A percentile compares a stretch with the other conserved stretches of the same genome.
These are phyloP conservation scores for Indri indri DNA, from an alignment of 2,113 vertebrate genomes.

Conservation along the genomic window DNA sequence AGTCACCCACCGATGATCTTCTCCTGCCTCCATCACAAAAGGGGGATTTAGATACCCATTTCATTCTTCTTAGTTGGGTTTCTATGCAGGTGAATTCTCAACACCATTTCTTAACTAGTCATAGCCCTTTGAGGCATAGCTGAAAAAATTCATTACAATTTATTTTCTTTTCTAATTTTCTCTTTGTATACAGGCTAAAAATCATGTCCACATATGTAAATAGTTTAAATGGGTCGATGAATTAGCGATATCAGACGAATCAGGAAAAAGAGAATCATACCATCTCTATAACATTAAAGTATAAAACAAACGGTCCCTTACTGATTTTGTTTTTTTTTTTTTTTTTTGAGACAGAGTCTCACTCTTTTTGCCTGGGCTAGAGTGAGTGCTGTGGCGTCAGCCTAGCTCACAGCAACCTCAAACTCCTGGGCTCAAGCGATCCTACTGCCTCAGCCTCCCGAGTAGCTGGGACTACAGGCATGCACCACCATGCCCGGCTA, in stretches of 20 bases:
- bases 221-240: background rate
- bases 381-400: too few species aligned
- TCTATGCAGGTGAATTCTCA: background rate
- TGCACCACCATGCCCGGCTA: too few species aligned
- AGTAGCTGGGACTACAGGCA: too few species aligned
- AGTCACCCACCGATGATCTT: background rate
- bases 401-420: too few species aligned
- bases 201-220: background rate
- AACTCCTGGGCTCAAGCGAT: too few species aligned
- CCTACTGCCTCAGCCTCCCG: too few species aligned
- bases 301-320: background rate
- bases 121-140: background rate
- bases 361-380: too few species aligned
- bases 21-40: background rate
- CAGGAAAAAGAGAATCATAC: background rate
- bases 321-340: too few species aligned
- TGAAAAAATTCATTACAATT: background rate
- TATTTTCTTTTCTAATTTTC: constrained; percentile 7
- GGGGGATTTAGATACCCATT: background rate
- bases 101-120: background rate
- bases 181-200: background rate
- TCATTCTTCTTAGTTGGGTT: background rate
- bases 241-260: background rate
- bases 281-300: background rate
- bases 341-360: too few species aligned